Percentiles rank a stretch among this genome's conserved stretches.
Conservation (phyloP, 2,888 invertebrate species). For the Dryobota labecula region DNA sequence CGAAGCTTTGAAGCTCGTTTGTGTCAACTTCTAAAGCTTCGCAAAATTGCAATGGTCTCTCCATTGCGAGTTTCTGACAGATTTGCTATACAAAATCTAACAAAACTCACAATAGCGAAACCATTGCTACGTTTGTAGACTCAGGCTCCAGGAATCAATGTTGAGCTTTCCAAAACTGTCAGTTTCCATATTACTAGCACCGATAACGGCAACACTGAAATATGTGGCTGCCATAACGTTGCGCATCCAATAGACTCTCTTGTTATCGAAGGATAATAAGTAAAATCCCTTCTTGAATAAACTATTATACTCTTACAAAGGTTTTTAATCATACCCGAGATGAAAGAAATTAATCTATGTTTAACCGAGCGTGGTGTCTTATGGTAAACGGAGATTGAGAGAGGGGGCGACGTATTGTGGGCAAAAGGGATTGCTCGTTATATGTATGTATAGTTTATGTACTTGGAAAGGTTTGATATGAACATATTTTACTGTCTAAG, state of each 20-base stretch:
- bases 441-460: neutral
- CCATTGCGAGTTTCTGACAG: too few relatives aligned
- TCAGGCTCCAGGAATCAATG: too few relatives aligned
- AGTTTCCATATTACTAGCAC: neutral
- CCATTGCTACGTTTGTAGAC: neutral
- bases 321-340: constrained; percentile 68
- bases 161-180: neutral
- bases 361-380: constrained; percentile 63
- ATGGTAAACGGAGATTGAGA: constrained; percentile 53
- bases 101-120: neutral
- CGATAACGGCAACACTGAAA: neutral
- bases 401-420: constrained; percentile 21
- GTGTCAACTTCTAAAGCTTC: neutral
- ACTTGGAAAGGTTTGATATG: constrained; percentile 11
- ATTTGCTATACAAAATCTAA: neutral
- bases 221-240: neutral
- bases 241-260: neutral
- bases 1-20: neutral
- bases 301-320: constrained; percentile 60
- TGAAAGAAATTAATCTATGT: constrained; percentile 76
- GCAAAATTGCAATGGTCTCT: too few relatives aligned
- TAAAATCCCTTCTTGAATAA: constrained; percentile 26
- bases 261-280: constrained; percentile 23
- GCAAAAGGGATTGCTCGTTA: too few relatives aligned
- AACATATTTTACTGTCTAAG: constrained; percentile 24